Evolutionary conservation across 2,888 invertebrate species (phyloP), one percentile per base, ranked within the genome.

Genomic region (Trachelus iudaicus): DNA sequence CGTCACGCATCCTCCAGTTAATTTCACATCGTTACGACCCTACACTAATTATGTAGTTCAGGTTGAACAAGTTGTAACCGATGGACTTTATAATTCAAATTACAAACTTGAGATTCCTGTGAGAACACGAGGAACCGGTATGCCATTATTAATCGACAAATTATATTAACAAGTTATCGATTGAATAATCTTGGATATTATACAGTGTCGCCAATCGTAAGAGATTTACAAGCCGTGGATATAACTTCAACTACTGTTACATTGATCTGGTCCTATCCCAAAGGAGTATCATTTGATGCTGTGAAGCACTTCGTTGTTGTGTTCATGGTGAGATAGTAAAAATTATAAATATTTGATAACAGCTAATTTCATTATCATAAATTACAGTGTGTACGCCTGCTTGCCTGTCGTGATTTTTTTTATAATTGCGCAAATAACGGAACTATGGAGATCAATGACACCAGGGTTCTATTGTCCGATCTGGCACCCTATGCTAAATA

Each of bases 11-110:
- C 83, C 84, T 31, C 83, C 81, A 73, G 79, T 83, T 76, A 81
- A 81, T 78, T 82, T 84, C 75, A 82, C 82, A 37, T 79, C 81
- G 34, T 76, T 84, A 73, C 77, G 76, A 75, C 81, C 84, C 73
- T 80, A 80, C 76, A 82, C 80, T 77, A 80, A 81, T 79, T 84
- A 82, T 77, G 35, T 80, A 77, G 78, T 84, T 75, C 80, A 81
- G 71, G 81, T 84, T 68, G 76, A 80, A 34, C 84, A 83, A 77
- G 81, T 82, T 75, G 83, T 83, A 80, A 83, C 82, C 71, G 82
- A 81, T 68, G 82, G 80, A 73, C 82, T 81, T 56, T 73, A 76
- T 73, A 81, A 82, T 79, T 75, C 80, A 12, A 75, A 76, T 35
- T 77, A 82, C 75, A 79, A 76, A 79, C 83, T 84, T 31, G 82